Evolutionary conservation across 2,113 vertebrate genomes (phyloP).

Genomic region (Sprattus sprattus): DNA sequence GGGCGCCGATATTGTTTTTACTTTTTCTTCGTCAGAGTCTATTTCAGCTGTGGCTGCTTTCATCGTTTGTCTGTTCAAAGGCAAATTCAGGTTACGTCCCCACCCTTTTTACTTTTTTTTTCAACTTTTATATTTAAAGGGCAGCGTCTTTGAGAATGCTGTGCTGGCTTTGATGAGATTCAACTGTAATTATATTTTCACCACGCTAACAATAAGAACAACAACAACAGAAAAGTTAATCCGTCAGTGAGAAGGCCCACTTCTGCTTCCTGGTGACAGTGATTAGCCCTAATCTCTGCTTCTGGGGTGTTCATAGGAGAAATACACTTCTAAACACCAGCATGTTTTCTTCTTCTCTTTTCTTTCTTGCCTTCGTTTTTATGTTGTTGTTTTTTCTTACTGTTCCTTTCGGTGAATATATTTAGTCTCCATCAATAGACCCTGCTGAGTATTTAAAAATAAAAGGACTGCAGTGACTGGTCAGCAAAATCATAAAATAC

Average conservation of each 20-base stretch:
- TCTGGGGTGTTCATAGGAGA: conserved; percentile 69
- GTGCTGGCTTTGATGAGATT: conserved; percentile 78
- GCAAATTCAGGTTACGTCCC: conserved; percentile 57
- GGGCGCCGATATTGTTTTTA: background rate
- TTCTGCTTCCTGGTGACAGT: conserved; percentile 74
- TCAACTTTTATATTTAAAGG: conserved; percentile 34
- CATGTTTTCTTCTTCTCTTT: conserved; percentile 47
- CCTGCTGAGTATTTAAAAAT: background rate
- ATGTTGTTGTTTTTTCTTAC: conserved; percentile 12
- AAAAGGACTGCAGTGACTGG: background rate
- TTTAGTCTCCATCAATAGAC: conserved; percentile 23
- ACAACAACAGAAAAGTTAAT: conserved; percentile 76
- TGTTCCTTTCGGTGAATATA: conserved; percentile 14
- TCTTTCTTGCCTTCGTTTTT: conserved; percentile 47
- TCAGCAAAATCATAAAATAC: background rate
- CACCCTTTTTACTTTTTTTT: conserved; percentile 17
- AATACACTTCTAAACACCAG: conserved; percentile 65
- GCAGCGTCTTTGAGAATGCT: conserved; percentile 67
- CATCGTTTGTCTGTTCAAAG: conserved; percentile 52
- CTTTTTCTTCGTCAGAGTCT: conserved; percentile 27
- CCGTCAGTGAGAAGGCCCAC: conserved; percentile 73
- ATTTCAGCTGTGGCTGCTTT: conserved; percentile 49
- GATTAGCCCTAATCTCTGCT: conserved; percentile 74
- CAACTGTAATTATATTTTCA: conserved; percentile 75
- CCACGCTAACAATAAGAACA: conserved; percentile 73